Conservation (phyloP, 2,888 invertebrate species). For the Meteorus cinctellus region DNA sequence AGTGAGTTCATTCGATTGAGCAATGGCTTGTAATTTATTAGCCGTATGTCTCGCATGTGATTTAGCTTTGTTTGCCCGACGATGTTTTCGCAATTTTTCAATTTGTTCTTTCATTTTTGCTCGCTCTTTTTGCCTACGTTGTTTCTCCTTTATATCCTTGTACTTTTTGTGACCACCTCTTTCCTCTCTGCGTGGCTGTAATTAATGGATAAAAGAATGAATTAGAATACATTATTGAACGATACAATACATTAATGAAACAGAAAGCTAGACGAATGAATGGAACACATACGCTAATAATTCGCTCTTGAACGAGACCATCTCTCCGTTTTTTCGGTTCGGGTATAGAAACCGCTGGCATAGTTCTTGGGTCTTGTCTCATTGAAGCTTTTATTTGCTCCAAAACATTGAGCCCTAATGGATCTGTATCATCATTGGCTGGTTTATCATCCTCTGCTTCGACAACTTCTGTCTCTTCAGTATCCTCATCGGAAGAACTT, state of each 20-base stretch:
- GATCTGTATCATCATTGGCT: conserved; percentile 53
- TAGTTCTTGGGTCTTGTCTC: conserved; percentile 44
- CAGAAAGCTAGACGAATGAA: conserved; percentile 38
- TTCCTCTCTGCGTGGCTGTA: conserved; percentile 86
- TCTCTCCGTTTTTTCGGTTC: conserved; percentile 74
- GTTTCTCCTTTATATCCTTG: conserved; percentile 86
- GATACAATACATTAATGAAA: not conserved
- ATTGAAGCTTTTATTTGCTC: conserved; percentile 35
- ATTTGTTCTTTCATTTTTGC: conserved; percentile 74
- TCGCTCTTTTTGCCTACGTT: conserved; percentile 81
- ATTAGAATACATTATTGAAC: not conserved
- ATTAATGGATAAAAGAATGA: conserved; percentile 17
- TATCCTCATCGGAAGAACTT: conserved; percentile 71
- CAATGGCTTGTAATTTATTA: conserved; percentile 65
- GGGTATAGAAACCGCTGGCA: conserved; percentile 41
- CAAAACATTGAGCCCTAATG: conserved; percentile 16
- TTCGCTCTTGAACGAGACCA: conserved; percentile 78
- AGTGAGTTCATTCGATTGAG: conserved; percentile 74
- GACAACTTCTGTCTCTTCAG: conserved; percentile 66
- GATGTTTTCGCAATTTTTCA: conserved; percentile 73
- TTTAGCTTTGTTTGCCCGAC: conserved; percentile 66
- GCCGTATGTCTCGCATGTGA: conserved; percentile 64
- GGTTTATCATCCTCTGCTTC: conserved; percentile 57
- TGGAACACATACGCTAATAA: conserved; percentile 78
- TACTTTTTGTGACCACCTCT: conserved; percentile 83